These are phyloP conservation scores for Lagorchestes hirsutus DNA, from an alignment of 2,797 vertebrate species.

Conservation along the genomic window DNA sequence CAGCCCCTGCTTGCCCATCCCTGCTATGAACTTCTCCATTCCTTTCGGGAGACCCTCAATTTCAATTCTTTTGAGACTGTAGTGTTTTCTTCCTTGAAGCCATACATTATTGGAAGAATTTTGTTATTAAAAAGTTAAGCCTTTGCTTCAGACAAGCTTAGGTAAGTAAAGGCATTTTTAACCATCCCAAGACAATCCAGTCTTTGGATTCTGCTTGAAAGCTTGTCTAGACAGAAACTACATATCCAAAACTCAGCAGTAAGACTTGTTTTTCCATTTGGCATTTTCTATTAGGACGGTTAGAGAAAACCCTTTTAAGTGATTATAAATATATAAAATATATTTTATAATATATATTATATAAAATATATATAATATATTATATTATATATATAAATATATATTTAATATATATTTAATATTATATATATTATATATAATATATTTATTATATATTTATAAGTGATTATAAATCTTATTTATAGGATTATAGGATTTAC, in stretches of 20 bases:
- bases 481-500: neutral
- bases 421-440: too few relatives aligned
- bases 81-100: neutral
- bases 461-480: neutral
- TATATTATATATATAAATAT: too few relatives aligned
- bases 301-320: neutral
- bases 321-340: neutral
- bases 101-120: neutral
- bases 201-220: neutral
- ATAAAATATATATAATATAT: too few relatives aligned
- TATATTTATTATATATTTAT: too few relatives aligned
- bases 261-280: neutral
- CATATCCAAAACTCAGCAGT: neutral
- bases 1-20: neutral
- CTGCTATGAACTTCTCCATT: neutral
- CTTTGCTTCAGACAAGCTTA: neutral
- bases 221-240: neutral
- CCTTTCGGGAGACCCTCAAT: neutral
- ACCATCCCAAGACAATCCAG: neutral
- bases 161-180: neutral
- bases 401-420: too few relatives aligned
- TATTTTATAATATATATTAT: too few relatives aligned
- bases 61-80: neutral
- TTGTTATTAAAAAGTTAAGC: neutral
- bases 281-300: neutral